Evolutionary conservation across 2,888 invertebrate genomes (phyloP).

Genomic region (Drosophila lutescens): DNA sequence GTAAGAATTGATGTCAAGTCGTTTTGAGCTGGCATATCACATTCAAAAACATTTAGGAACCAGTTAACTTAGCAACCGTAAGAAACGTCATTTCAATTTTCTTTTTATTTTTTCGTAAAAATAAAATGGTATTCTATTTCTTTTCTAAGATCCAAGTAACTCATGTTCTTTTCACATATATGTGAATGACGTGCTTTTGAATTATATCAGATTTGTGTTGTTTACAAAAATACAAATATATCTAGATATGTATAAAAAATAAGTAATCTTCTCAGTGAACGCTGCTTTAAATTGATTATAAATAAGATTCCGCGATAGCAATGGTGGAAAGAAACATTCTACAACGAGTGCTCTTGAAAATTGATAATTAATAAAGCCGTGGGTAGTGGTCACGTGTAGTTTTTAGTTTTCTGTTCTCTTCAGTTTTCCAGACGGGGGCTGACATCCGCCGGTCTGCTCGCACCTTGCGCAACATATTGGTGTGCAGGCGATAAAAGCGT

Average conservation of each 20-base stretch:
- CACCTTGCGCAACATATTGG: slow-evolving; percentile 58
- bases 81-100: no score
- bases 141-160: background rate
- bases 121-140: background rate
- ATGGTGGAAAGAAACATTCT: slow-evolving; percentile 15
- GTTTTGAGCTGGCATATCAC: background rate
- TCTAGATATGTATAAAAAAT: background rate
- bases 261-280: background rate
- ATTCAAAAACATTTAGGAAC: no score
- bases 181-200: background rate
- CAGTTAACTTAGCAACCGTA: no score
- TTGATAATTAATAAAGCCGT: slow-evolving; percentile 63
- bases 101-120: background rate
- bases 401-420: background rate
- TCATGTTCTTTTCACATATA: background rate
- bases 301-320: slow-evolving; percentile 5
- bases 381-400: slow-evolving; percentile 60
- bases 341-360: slow-evolving; percentile 65
- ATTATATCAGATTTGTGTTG: background rate
- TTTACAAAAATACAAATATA: background rate
- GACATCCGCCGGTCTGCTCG: slow-evolving; percentile 29
- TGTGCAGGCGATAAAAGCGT: slow-evolving; percentile 52
- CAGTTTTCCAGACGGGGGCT: slow-evolving; percentile 57
- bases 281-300: slow-evolving; percentile 21
- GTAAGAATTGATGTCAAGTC: background rate